Base-by-base conservation (phyloP, 2,797 vertebrate genomes). In the Microchirus variegatus region DNA sequence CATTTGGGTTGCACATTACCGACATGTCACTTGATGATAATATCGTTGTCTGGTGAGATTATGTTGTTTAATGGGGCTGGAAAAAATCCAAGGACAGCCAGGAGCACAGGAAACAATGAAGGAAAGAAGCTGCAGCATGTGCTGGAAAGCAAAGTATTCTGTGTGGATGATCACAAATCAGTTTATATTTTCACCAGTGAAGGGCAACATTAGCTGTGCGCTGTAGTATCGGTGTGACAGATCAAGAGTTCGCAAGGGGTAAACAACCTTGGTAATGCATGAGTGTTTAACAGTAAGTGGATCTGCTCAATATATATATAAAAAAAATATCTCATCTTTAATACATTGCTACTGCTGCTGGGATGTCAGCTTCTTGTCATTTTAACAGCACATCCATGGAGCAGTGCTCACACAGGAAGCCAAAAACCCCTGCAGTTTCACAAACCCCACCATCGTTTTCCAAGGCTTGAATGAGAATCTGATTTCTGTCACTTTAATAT, bases 241-340 rank as follows among this genome's bases (percentile, higher is more conserved):
- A 53, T 36, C 19, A 22, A 53, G 56, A 56, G 41, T 57, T 74
- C 58, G 50, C 38, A 61, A 35, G 31, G 50, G 46, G 59, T 79
- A 74, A 82, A 79, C 68, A 81, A 73, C 67, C 63, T 64, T 62
- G 51, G 78, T 68, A 54, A 62, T 16, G 76, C 53, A 60, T 65
- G 72, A 70, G 52, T 80, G 60, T 76, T 78, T 65, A 68, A 78
- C 65, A 81, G 63, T 72, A 81, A 79, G 71, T 54, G 61, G 22
- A 35, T 60, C 51, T 49, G 18, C 55, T 72, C 70, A 63, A 55
- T 73, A 55, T 59, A 55, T 73, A 55, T 59, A 31, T 2, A 53
- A 73, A 71, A 72, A 37, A 54, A 74, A 63, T 59, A 38, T 4
- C 66, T 77, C 59, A 83, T 82, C 56, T 84, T 84, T 84, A 70